Evolutionary conservation across 2,888 invertebrate genomes (phyloP).

Genomic region (Galerucella nymphaeae): DNA sequence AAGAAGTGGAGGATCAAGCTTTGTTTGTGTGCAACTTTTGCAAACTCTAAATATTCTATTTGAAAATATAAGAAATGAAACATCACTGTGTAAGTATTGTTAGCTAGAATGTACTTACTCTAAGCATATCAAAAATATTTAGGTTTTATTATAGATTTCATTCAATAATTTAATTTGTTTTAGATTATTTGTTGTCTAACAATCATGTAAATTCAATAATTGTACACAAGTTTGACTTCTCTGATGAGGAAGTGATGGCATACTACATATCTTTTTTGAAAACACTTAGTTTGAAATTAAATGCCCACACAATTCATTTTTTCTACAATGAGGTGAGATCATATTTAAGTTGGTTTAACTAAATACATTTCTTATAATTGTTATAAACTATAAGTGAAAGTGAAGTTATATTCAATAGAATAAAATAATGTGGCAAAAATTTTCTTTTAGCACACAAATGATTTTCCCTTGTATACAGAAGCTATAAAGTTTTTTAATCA

Average conservation of each 20-base stretch:
- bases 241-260: constrained; percentile 99
- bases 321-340: constrained; percentile 95
- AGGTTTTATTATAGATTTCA: background rate
- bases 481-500: constrained; percentile 99
- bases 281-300: constrained; percentile 96
- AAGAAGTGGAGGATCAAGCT: constrained; percentile 91
- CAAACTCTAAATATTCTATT: constrained; percentile 99
- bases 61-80: constrained; percentile 99
- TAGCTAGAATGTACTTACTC: constrained; percentile 31
- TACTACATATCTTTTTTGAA: constrained; percentile 99
- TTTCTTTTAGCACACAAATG: constrained; percentile 88
- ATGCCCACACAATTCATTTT: constrained; percentile 98
- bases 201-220: constrained; percentile 99
- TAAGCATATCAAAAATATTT: background rate
- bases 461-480: constrained; percentile 98
- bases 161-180: constrained; percentile 59
- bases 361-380: background rate
- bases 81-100: constrained; percentile 91
- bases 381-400: background rate
- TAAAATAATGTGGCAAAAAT: background rate
- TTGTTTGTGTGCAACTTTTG: constrained; percentile 96
- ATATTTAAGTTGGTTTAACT: too few species aligned
- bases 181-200: constrained; percentile 98
- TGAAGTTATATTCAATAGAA: constrained; percentile 3
- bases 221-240: constrained; percentile 99